Conservation (phyloP, 2,888 invertebrate species). For the Iphiclides podalirius region DNA sequence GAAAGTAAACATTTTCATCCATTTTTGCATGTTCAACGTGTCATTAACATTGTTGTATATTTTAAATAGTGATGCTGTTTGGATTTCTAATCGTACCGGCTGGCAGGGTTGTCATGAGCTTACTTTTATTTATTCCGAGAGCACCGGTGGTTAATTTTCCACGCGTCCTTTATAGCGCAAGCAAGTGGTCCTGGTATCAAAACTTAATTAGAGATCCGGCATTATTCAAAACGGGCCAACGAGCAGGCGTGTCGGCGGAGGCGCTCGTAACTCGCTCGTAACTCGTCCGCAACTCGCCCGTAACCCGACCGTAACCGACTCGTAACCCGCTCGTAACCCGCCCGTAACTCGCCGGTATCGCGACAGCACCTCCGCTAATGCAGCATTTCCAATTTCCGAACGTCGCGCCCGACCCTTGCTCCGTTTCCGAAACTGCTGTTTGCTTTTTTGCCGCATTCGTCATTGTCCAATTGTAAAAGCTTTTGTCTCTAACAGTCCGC, state of each 20-base stretch:
- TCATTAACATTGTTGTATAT: too few species aligned
- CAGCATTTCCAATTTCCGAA: constrained; percentile 74
- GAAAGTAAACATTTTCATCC: too few species aligned
- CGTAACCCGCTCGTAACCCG: neutral
- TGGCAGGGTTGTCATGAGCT: neutral
- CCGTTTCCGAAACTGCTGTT: constrained; percentile 41
- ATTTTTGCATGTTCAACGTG: too few species aligned
- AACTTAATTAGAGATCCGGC: constrained; percentile 25
- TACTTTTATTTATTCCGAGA: neutral
- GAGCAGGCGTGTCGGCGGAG: constrained; percentile 22
- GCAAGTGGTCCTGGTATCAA: constrained; percentile 5
- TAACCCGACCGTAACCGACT: constrained; percentile 37
- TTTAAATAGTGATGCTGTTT: too few species aligned
- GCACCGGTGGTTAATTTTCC: neutral
- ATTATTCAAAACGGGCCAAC: constrained; percentile 29
- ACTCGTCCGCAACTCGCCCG: constrained; percentile 32
- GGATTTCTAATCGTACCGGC: too few species aligned
- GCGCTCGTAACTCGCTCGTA: constrained; percentile 32
- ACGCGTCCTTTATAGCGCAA: neutral
- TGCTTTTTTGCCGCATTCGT: constrained; percentile 69
- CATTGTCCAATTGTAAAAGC: constrained; percentile 67
- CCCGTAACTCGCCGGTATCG: too few species aligned
- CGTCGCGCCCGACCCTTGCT: constrained; percentile 39
- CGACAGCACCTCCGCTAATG: constrained; percentile 61
- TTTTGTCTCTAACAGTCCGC: constrained; percentile 44